Conservation (phyloP, 2,888 invertebrate genomes). For the Melanophora roralis region DNA sequence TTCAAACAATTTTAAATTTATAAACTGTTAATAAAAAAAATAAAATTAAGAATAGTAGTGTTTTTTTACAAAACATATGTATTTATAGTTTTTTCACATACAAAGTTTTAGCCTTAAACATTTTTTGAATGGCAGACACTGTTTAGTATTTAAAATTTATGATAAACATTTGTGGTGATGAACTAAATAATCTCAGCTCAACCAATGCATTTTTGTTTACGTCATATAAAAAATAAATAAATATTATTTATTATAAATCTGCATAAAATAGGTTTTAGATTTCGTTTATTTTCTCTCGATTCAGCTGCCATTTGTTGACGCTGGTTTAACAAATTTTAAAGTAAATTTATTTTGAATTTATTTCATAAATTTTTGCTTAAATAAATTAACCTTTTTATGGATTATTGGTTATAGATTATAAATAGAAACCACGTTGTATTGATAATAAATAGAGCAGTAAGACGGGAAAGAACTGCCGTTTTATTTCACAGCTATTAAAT, state of each 20-base stretch:
- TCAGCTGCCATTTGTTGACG: slow-evolving; percentile 1
- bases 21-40: too few relatives aligned
- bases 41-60: too few relatives aligned
- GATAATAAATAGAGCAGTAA: neutral
- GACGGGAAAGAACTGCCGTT: neutral
- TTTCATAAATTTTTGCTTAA: neutral
- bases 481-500: slow-evolving; percentile 32
- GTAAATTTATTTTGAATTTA: slow-evolving; percentile 1
- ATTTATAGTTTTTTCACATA: too few relatives aligned
- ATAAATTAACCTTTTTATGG: slow-evolving; percentile 22
- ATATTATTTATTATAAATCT: too few relatives aligned
- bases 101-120: too few relatives aligned
- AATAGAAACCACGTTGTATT: neutral
- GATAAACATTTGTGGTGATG: slow-evolving; percentile 18
- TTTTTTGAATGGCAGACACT: neutral
- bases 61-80: too few relatives aligned
- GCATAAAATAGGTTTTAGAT: neutral
- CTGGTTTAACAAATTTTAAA: slow-evolving; percentile 11
- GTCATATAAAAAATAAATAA: too few relatives aligned
- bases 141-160: neutral
- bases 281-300: neutral
- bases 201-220: neutral
- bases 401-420: slow-evolving; percentile 10
- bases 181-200: slow-evolving; percentile 24
- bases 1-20: too few relatives aligned